phyloP scores from a whole-genome alignment of 2,113 vertebrate species.

The Ochotona princeps region DNA sequence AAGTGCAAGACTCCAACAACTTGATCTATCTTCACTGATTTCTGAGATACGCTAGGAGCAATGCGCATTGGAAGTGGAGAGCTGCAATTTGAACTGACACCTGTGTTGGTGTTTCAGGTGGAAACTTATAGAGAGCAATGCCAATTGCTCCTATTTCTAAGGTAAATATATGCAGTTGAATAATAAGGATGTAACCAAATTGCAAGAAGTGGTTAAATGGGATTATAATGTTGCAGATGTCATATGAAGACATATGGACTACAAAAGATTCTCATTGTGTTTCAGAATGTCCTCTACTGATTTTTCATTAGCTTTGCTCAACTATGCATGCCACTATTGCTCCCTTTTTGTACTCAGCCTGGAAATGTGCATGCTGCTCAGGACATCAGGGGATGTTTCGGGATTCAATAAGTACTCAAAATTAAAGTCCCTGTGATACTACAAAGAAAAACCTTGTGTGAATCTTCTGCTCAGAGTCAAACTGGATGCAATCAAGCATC shows the following conservation, averaged over 20 bases:
- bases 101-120: too few relatives aligned
- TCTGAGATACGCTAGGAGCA: too few relatives aligned
- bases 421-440: background rate
- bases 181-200: background rate
- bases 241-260: too few relatives aligned
- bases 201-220: background rate
- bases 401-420: background rate
- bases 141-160: too few relatives aligned
- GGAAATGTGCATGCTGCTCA: background rate
- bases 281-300: background rate
- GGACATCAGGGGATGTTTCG: background rate
- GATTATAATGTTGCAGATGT: background rate
- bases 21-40: too few relatives aligned
- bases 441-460: background rate
- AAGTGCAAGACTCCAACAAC: too few relatives aligned
- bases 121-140: too few relatives aligned
- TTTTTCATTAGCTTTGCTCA: background rate
- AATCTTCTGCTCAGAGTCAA: slow-evolving; percentile 25
- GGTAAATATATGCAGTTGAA: background rate
- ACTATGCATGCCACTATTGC: background rate
- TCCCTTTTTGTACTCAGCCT: background rate
- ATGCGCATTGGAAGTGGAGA: too few relatives aligned
- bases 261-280: too few relatives aligned
- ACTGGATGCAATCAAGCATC: background rate
- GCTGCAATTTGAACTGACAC: too few relatives aligned